Evolutionary conservation across 2,797 vertebrate species (phyloP).

Genomic region (Anniella stebbinsi): DNA sequence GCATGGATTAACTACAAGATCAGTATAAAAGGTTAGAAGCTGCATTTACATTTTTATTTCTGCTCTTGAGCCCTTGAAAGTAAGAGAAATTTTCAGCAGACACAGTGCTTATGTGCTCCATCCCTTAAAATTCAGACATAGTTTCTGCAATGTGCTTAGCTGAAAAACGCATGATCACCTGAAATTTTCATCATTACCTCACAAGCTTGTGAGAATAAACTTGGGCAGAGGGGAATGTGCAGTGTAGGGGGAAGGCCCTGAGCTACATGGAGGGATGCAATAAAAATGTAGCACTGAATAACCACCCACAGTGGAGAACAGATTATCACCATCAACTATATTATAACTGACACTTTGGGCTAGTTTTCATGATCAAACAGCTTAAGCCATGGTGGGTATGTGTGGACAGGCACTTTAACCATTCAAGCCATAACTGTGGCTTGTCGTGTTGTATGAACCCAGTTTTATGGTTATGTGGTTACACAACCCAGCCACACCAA

Average conservation of each 20-base stretch:
- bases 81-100: too few species aligned
- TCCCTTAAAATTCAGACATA: neutral
- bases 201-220: neutral
- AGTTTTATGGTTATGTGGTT: too few species aligned
- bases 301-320: neutral
- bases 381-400: too few species aligned
- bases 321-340: neutral
- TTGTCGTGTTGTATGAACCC: too few species aligned
- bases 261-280: neutral
- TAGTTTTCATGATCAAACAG: too few species aligned
- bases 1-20: neutral
- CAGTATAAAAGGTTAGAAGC: neutral
- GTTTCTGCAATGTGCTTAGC: neutral
- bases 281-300: neutral
- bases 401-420: too few species aligned
- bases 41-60: too few species aligned
- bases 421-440: too few species aligned
- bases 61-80: too few species aligned
- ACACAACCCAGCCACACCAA: too few species aligned
- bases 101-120: too few species aligned
- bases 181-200: neutral
- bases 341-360: neutral
- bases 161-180: neutral
- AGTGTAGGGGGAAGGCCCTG: neutral
- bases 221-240: too few species aligned